Conservation (phyloP, 2,113 vertebrate species). For the Bolborhynchus lineola region DNA sequence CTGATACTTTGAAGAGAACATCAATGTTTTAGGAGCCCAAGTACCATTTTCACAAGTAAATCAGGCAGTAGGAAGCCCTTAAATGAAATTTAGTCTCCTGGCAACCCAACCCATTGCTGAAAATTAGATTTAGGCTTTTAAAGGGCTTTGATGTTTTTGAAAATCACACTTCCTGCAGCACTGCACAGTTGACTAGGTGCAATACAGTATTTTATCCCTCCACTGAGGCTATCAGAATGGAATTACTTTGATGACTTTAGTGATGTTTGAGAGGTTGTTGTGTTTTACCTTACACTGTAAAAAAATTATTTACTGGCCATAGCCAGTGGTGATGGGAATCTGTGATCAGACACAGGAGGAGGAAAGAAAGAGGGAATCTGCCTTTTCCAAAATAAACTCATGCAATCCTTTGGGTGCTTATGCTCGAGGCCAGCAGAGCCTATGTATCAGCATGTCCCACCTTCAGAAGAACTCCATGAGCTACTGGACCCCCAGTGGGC, state of each 20-base stretch:
- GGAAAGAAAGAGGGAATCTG: not conserved
- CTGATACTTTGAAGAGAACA: not conserved
- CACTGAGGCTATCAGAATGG: not conserved
- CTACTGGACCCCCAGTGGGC: fast-evolving
- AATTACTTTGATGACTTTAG: not conserved
- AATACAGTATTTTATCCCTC: constrained; percentile 1
- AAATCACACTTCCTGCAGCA: constrained; percentile 40
- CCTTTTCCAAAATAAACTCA: not conserved
- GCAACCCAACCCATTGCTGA: constrained; percentile 26
- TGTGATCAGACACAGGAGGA: not conserved
- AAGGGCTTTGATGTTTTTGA: constrained; percentile 34
- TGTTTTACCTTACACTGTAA: not conserved
- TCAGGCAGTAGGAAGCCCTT: constrained; percentile 11
- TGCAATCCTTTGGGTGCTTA: not conserved
- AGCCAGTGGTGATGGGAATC: not conserved
- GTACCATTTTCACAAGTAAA: constrained; percentile 17
- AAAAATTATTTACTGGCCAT: not conserved
- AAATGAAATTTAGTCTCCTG: constrained; percentile 60
- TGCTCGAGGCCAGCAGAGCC: not conserved
- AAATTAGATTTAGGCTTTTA: constrained; percentile 53
- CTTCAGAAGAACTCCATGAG: not conserved
- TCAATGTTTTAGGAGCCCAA: not conserved
- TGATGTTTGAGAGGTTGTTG: not conserved
- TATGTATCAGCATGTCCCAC: not conserved
- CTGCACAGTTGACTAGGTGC: not conserved